phyloP scores from a whole-genome alignment of 1,140 invertebrate species.

The Tachypleus tridentatus region DNA sequence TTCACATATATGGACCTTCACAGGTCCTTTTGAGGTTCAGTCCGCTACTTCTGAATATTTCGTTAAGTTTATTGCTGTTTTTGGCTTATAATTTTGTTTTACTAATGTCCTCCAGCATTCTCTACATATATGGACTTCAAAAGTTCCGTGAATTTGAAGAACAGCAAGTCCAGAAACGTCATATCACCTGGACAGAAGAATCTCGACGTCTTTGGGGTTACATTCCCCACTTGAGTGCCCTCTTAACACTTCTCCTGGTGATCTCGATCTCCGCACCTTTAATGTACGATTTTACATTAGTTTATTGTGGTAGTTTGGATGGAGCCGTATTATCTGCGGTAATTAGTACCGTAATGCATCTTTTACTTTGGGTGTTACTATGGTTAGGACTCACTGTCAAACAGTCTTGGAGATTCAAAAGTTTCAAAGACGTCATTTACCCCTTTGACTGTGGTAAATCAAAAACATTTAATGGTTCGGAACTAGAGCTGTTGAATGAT shows the following conservation, averaged over 20 bases:
- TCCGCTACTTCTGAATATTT: conserved; percentile 53
- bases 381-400: conserved; percentile 65
- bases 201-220: conserved; percentile 45
- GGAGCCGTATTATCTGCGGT: conserved; percentile 52
- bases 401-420: conserved; percentile 53
- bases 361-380: conserved; percentile 54
- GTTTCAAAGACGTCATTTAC: neutral
- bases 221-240: conserved; percentile 61
- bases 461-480: no score
- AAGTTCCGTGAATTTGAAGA: conserved; percentile 41
- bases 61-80: conserved; percentile 54
- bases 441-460: conserved; percentile 33
- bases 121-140: conserved; percentile 66
- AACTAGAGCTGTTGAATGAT: neutral
- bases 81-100: conserved; percentile 51
- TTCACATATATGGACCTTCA: conserved; percentile 51
- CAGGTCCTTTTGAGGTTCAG: conserved; percentile 45
- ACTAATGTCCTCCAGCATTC: conserved; percentile 57
- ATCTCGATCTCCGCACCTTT: conserved; percentile 59
- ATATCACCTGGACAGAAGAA: conserved; percentile 25
- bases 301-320: conserved; percentile 59
- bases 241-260: conserved; percentile 57
- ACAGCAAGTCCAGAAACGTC: conserved; percentile 19
- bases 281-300: conserved; percentile 60
- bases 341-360: conserved; percentile 49